Evolutionary conservation across 2,888 invertebrate genomes (phyloP).

Genomic region (Clanis bilineata): DNA sequence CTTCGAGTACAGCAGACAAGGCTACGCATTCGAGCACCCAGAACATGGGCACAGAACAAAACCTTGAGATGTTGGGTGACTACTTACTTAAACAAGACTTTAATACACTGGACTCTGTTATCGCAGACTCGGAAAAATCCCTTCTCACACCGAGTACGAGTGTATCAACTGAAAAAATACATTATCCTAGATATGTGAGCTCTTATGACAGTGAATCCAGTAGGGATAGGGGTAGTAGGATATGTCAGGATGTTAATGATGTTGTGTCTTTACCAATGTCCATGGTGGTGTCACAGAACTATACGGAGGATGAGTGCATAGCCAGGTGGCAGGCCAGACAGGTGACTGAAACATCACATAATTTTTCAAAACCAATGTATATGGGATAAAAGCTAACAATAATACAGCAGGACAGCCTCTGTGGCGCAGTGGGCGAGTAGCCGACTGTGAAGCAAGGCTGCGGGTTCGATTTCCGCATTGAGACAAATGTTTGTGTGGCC

Average conservation of each 20-base stretch:
- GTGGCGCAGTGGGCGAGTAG: too few relatives aligned
- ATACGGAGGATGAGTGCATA: constrained; percentile 67
- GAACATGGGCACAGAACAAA: constrained; percentile 57
- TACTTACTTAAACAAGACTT: constrained; percentile 66
- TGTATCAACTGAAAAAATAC: constrained; percentile 43
- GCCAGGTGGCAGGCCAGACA: constrained; percentile 85
- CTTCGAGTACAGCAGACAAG: constrained; percentile 26
- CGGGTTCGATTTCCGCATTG: too few relatives aligned
- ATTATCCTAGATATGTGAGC: constrained; percentile 61
- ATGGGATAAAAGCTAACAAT: not conserved
- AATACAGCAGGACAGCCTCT: too few relatives aligned
- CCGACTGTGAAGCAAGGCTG: too few relatives aligned
- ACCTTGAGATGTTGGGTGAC: constrained; percentile 63
- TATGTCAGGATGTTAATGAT: constrained; percentile 34
- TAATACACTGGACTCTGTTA: constrained; percentile 55
- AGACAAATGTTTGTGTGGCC: too few relatives aligned
- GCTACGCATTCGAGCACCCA: constrained; percentile 38
- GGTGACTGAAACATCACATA: constrained; percentile 43
- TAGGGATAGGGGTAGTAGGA: not conserved
- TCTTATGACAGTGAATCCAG: constrained; percentile 39
- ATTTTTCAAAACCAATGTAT: not conserved
- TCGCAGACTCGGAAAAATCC: constrained; percentile 49
- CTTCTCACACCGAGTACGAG: constrained; percentile 48
- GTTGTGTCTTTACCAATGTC: constrained; percentile 40
- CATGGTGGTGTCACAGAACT: constrained; percentile 45